These are phyloP conservation scores for Cynopterus sphinx DNA, from an alignment of 2,797 vertebrate species.

Conservation along the genomic window DNA sequence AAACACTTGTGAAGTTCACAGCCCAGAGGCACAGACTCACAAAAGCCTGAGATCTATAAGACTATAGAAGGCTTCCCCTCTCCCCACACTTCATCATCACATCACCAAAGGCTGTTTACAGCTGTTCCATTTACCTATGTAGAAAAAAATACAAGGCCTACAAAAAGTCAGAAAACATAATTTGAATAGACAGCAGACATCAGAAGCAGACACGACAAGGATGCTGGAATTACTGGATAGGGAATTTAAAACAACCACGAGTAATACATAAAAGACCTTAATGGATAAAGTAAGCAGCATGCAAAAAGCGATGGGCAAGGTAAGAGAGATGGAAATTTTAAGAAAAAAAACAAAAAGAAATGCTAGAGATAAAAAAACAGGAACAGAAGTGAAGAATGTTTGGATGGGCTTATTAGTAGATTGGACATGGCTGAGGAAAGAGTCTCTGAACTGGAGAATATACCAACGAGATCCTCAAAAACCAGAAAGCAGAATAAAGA, in stretches of 20 bases:
- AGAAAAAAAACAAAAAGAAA: not conserved
- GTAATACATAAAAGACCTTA: not conserved
- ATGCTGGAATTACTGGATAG: not conserved
- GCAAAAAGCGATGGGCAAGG: not conserved
- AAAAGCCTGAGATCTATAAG: not conserved
- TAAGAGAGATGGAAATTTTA: not conserved
- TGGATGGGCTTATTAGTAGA: not conserved
- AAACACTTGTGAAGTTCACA: not conserved
- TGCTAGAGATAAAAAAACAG: not conserved
- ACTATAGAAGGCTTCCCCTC: no score
- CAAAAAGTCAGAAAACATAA: not conserved
- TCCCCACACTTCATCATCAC: not conserved
- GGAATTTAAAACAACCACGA: not conserved
- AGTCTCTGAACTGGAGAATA: not conserved
- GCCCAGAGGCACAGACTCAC: not conserved
- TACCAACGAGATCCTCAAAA: not conserved
- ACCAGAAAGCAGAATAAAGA: not conserved
- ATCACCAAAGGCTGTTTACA: not conserved
- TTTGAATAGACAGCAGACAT: not conserved
- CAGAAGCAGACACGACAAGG: not conserved
- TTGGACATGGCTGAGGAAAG: not conserved
- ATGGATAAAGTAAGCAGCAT: not conserved
- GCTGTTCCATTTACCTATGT: not conserved
- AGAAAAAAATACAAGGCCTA: not conserved
- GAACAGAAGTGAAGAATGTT: not conserved